A percentile compares a stretch with the other conserved stretches of the same genome.
Evolutionary conservation across 2,797 vertebrate species (phyloP).

Genomic region (Melanotaenia boesemani): DNA sequence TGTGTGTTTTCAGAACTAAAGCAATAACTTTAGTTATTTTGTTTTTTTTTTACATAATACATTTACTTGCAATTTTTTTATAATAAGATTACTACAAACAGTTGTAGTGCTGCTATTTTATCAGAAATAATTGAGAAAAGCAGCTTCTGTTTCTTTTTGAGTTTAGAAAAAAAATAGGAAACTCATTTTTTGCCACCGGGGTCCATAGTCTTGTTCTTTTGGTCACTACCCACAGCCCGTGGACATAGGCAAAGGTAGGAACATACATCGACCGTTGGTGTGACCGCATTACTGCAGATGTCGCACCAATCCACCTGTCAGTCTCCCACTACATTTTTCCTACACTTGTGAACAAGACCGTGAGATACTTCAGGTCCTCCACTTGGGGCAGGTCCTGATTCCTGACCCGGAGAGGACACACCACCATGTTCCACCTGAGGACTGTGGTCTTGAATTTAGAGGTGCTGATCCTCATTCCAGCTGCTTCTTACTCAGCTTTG

Average conservation of each 20-base stretch:
- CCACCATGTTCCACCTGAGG: background rate
- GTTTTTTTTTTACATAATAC: background rate
- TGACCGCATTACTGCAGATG: background rate
- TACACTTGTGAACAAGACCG: background rate
- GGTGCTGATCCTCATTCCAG: background rate
- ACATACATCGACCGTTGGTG: background rate
- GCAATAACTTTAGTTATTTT: background rate
- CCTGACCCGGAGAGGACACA: background rate
- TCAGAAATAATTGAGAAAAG: background rate
- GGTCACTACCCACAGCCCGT: no score
- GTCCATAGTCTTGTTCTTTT: no score
- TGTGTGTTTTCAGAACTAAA: background rate
- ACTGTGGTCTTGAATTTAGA: background rate
- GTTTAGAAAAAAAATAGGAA: no score
- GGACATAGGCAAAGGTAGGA: background rate
- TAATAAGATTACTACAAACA: background rate
- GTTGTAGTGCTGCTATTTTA: background rate
- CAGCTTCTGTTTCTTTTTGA: background rate
- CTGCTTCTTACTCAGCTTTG: no score
- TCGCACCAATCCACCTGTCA: background rate
- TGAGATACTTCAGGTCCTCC: no score
- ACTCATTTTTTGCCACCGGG: no score
- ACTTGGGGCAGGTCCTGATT: background rate
- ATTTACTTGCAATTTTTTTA: background rate
- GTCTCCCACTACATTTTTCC: background rate